Evolutionary conservation across 2,113 vertebrate genomes (phyloP), one percentile per base, ranked within the genome.

Genomic region (Brienomyrus brachyistius): DNA sequence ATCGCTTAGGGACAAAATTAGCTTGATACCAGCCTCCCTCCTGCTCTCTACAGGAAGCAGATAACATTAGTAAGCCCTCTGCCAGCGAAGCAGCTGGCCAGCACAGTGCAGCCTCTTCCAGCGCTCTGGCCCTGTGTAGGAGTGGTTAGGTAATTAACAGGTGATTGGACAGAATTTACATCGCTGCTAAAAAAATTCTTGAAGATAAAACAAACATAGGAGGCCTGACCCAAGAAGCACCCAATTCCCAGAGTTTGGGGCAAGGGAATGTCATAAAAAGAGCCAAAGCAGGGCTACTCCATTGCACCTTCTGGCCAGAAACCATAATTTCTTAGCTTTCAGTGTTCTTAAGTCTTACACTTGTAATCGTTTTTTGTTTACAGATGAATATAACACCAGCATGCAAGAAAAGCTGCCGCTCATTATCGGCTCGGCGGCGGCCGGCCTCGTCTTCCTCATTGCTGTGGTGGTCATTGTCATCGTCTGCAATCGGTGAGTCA

Each of bases 391-490:
- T 94, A 98, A 98, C 94, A 99, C 97, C 89, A 99, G 98, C 23
- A 97, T 99, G 91, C 97, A 98, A 95, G 98, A 99, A 96, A 99
- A 99, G 93, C 96, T 99, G 56, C 98, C 98, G 0, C 98, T 99
- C 91, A 99, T 99, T 94, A 97, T 99, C 0, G 98, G 98, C 92
- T 99, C 98, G 8, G 98, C 98, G 0, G 98, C 98, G 0, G 98
- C 98, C 0, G 97, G 97, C 0, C 90, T 99, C 90, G 98, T 99
- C 92, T 99, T 99, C 96, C 97, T 99, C 93, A 97, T 99, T 0
- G 98, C 98, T 0, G 95, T 99, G 88, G 98, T 99, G 0, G 97
- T 99, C 94, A 98, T 99, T 54, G 90, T 96, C 92, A 98, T 99
- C 7, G 98, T 99, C 90, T 99, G 98, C 89, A 98, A 95, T 94